Evolutionary conservation across 1,140 invertebrate genomes (phyloP).

Genomic region (Reticulitermes speratus): DNA sequence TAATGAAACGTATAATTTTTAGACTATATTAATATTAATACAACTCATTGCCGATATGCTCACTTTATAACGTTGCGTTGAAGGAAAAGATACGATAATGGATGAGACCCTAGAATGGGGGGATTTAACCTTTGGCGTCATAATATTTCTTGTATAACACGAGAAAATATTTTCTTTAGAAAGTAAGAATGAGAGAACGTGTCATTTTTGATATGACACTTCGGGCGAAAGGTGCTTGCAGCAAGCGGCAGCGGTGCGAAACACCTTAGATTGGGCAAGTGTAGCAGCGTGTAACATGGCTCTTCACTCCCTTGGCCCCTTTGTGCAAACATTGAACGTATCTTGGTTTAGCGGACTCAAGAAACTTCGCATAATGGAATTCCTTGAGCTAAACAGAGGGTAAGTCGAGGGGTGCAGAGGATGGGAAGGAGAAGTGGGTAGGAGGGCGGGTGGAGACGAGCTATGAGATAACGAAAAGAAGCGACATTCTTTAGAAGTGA

Average conservation of each 20-base stretch:
- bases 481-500: slow-evolving; percentile 29
- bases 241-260: neutral
- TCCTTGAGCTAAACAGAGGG: slow-evolving; percentile 28
- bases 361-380: slow-evolving; percentile 26
- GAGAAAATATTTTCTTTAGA: too few species aligned
- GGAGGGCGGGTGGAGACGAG: neutral
- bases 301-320: neutral
- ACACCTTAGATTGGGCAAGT: neutral
- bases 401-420: neutral
- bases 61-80: too few species aligned
- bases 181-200: neutral
- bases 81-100: too few species aligned
- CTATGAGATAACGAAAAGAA: slow-evolving; percentile 28
- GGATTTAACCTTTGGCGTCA: too few species aligned
- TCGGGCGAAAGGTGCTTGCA: too few species aligned
- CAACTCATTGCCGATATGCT: too few species aligned
- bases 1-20: too few species aligned
- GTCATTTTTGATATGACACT: neutral
- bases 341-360: slow-evolving; percentile 25
- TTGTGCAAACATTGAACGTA: slow-evolving; percentile 24
- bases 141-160: too few species aligned
- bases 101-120: too few species aligned
- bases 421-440: neutral
- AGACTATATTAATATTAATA: too few species aligned
- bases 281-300: slow-evolving; percentile 7